Evolutionary conservation across 2,888 invertebrate genomes (phyloP), one percentile per base, ranked within the genome.

Genomic region (Nezara viridula): DNA sequence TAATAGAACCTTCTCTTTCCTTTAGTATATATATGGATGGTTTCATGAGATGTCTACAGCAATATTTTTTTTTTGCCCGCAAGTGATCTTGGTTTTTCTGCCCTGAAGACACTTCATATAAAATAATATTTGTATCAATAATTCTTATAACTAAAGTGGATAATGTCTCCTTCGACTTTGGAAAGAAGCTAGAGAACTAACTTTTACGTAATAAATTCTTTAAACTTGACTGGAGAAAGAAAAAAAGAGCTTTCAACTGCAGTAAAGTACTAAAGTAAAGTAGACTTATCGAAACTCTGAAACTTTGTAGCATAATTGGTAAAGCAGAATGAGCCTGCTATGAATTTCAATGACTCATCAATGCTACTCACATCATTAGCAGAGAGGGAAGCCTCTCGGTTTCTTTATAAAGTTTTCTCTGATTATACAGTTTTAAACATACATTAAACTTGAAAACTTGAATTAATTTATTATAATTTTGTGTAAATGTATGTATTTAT

Each of bases 171-270:
- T 44, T 19, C 12, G 24, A 14, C 40, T n/a, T 40, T 14, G 44
- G 44, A n/a, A 81, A 47, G n/a, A 81, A 12, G 40, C 6, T 44
- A n/a, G 12, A 16, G 1, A 44, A 44, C 44, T 44, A 44, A 81
- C 81, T 81, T 81, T 47, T 24, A 24, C 0, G 81, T 81, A 40
- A 77, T 77, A 77, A 77, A 81, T 81, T 81, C 40, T 44, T 81
- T 47, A 81, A 81, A 81, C 81, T 81, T 6, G 81, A 44, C 81
- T 21, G 81, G 81, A 44, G 81, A 40, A 6, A 24, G 60, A 7
- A 73, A 73, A 73, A 81, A 81, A 81, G 81, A 40, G 81, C 81
- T 81, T 81, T 81, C n/a, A n/a, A 47, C 40, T 81, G 81, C 44
- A 81, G 44, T 47, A n/a, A 47, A 81, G 44, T n/a, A n/a, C 16